These are phyloP conservation scores for Eupithecia dodoneata DNA, from an alignment of 2,888 invertebrate species.

Conservation along the genomic window DNA sequence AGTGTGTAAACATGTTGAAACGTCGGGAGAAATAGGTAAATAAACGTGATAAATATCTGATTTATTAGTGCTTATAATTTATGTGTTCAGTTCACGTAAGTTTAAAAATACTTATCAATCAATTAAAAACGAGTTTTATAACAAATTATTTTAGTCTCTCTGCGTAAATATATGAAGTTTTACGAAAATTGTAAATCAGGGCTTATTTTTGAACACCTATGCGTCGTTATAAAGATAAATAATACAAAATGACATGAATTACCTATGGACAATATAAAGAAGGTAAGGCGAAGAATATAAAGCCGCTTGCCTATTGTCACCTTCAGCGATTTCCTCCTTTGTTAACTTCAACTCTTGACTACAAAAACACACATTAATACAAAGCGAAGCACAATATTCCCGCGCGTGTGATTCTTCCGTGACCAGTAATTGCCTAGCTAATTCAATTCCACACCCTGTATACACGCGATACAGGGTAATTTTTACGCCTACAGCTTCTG, in stretches of 20 bases:
- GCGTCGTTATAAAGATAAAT: too few relatives aligned
- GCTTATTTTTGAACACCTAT: too few relatives aligned
- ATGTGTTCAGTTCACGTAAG: too few relatives aligned
- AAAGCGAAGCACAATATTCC: conserved; percentile 25
- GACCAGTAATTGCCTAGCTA: conserved; percentile 43
- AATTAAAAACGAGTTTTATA: background rate
- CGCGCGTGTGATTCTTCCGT: conserved; percentile 38
- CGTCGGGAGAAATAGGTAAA: too few relatives aligned
- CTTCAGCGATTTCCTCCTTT: background rate
- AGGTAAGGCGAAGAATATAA: background rate
- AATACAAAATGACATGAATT: background rate
- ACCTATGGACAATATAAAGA: background rate
- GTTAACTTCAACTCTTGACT: background rate
- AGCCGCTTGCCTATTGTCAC: background rate
- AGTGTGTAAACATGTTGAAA: too few relatives aligned
- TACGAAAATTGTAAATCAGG: too few relatives aligned
- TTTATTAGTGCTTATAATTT: too few relatives aligned
- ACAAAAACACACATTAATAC: conserved; percentile 24
- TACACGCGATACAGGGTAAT: conserved; percentile 41
- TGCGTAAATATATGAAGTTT: too few relatives aligned
- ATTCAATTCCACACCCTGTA: conserved; percentile 43
- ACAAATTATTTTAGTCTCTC: background rate
- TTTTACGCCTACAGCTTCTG: conserved; percentile 36
- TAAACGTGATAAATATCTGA: too few relatives aligned
- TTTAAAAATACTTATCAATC: background rate